Evolutionary conservation across 2,113 vertebrate species (phyloP), one percentile per base, ranked within the genome.

Genomic region (Ciconia boyciana): DNA sequence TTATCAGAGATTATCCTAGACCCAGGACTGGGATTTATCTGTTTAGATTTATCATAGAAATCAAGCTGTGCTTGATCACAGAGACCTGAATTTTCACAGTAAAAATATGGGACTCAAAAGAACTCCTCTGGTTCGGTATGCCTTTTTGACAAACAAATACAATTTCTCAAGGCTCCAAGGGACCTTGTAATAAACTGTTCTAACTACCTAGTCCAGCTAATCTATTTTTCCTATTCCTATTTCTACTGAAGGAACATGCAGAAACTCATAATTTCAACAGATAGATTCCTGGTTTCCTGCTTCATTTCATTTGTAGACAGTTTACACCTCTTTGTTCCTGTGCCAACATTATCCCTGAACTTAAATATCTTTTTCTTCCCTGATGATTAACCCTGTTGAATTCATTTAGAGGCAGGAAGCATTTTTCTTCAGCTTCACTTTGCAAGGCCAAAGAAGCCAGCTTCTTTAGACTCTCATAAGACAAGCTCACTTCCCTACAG

Each of bases 1-100:
- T 96, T 96, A 95, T 80, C 54, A 90, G 60, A 90, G 32, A 57
- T 58, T 69, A 94, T 66, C 74, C 81, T 93, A 95, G 91, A 83
- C 66, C 96, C 58, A 66, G 39, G 77, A 74, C 46, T 72, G 58
- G 14, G 55, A 89, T 86, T 93, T 93, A 84, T 65, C 48, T 14
- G 5, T 77, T 90, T 39, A 66, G n/a, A 36, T 64, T 83, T 32
- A 72, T 26, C 51, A 46, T 1, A 74, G 48, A 93, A 96, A 91
- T 84, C 29, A 89, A 57, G 29, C 68, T 54, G 70, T 65, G 34
- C 32, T 93, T 77, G 43, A 66, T 81, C 60, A 78, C 26, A 91
- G 58, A 44, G 4, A 74, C n/a, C 43, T 36, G 12, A 88, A 64
- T 34, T 52, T 92, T 69, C 36, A 60, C 14, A 72, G 19, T 22